These are phyloP conservation scores for Stichopus chloronotus DNA, from an alignment of 35 echinoderm and acorn worm genomes.

Conservation along the genomic window DNA sequence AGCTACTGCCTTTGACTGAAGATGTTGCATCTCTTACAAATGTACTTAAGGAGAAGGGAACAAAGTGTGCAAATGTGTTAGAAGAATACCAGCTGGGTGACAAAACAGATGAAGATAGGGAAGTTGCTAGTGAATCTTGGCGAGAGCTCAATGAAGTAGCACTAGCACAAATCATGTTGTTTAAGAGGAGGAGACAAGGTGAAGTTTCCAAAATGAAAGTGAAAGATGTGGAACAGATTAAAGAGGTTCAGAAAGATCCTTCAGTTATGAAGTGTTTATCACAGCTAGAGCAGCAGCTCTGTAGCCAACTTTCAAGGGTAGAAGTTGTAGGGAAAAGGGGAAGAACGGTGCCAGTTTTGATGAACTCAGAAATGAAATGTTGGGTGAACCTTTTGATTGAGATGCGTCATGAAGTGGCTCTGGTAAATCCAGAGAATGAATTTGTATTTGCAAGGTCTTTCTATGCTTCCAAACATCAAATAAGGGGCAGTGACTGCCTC, in stretches of 20 bases:
- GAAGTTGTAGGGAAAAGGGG: conserved; percentile 76
- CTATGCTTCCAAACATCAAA: conserved; percentile 60
- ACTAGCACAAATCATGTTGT: conserved; percentile 64
- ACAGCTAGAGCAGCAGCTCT: conserved; percentile 65
- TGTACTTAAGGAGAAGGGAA: conserved; percentile 35
- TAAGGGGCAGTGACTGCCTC: conserved; percentile 64
- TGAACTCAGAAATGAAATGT: conserved; percentile 61
- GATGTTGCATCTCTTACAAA: conserved; percentile 53
- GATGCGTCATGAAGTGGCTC: conserved; percentile 33
- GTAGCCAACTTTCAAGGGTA: conserved; percentile 52
- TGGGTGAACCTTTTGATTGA: conserved; percentile 58
- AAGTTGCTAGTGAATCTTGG: neutral
- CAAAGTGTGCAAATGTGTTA: neutral
- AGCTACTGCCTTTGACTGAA: conserved; percentile 37
- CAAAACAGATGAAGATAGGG: neutral
- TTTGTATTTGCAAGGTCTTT: conserved; percentile 64
- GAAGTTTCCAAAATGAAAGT: conserved; percentile 76
- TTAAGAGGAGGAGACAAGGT: conserved; percentile 66
- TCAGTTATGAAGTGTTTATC: conserved; percentile 38
- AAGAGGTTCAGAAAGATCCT: conserved; percentile 13
- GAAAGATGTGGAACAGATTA: conserved; percentile 47
- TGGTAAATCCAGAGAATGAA: conserved; percentile 59
- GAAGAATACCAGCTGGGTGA: neutral
- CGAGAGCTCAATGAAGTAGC: conserved; percentile 60
- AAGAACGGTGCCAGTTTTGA: conserved; percentile 62